Base-by-base conservation (phyloP, 2,888 invertebrate genomes). In the Seladonia tumulorum region DNA sequence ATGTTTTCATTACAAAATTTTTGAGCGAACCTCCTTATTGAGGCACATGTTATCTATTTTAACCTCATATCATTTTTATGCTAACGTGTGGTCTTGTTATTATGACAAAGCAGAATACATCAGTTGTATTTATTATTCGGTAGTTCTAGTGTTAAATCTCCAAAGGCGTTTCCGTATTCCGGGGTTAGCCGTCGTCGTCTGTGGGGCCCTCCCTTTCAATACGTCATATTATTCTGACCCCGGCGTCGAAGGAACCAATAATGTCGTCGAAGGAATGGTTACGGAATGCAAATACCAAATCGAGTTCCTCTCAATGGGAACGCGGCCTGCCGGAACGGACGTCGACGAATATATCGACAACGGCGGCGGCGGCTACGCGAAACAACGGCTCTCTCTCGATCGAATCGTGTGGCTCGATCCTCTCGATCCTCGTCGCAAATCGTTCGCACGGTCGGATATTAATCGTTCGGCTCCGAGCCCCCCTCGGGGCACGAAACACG, bases 281-380 rank as follows among this genome's bases (percentile, higher is more conserved):
- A 75, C 78, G 85, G 85, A 85, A 85, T 83, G 85, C 85, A 83
- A 85, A 85, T 84, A 78, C 84, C 78, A 71, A 78, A 84, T 82
- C 53, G 70, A 82, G 78, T 70, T 82, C 70, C 77, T 70, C 60
- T 53, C 22, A 70, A 78, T 70, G 78, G 63, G 63, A 74, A 82
- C 70, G 70, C 78, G 49, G 42, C 29, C 29, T 39, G 60, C 53
- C 68, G 68, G 47, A 22, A 47, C 14, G 18, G 42, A 29, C 39
- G 82, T 35, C 77, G 63, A 73, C 76, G 76, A 81, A 82, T 78
- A 75, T 82, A 53, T 53, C 47, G 47, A 49, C 47, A 35, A 35
- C 3, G 35, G 35, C 63, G 47, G 57, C 25, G 18, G 49, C 12
- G 25, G 60, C 60, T 5, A 39, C 29, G 53, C 77, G 76, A 83